These are phyloP conservation scores for Rotaria macrura DNA, from an alignment of 2,888 invertebrate species.

Conservation along the genomic window DNA sequence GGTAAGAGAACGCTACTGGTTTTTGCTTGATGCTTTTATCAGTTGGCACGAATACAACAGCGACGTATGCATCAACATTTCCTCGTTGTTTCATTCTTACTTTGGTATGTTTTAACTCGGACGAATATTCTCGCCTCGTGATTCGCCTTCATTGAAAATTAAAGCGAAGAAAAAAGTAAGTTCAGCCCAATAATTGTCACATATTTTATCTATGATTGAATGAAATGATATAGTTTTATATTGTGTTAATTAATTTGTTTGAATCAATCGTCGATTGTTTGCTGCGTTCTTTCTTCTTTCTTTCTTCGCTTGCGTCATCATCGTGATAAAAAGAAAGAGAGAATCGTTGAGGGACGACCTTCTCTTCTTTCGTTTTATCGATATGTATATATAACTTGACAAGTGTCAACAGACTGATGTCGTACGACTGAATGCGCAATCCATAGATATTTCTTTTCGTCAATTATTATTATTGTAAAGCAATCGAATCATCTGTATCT, in stretches of 20 bases:
- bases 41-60: background rate
- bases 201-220: background rate
- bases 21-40: background rate
- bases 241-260: background rate
- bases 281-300: too few relatives aligned
- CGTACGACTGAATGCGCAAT: background rate
- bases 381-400: too few relatives aligned
- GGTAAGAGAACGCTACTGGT: background rate
- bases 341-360: background rate
- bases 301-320: too few relatives aligned
- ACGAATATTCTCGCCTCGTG: too few relatives aligned
- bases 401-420: background rate
- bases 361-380: background rate
- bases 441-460: background rate
- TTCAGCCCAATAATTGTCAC: background rate
- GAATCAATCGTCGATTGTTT: background rate
- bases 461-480: background rate
- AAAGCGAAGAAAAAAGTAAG: background rate
- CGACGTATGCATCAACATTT: background rate
- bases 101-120: too few relatives aligned
- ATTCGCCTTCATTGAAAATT: background rate
- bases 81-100: background rate
- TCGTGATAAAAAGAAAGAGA: background rate
- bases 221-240: background rate
- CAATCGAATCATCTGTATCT: background rate